Evolutionary conservation across 2,113 vertebrate species (phyloP), one percentile per base, ranked within the genome.

Genomic region (Ptychochromis oligacanthus): DNA sequence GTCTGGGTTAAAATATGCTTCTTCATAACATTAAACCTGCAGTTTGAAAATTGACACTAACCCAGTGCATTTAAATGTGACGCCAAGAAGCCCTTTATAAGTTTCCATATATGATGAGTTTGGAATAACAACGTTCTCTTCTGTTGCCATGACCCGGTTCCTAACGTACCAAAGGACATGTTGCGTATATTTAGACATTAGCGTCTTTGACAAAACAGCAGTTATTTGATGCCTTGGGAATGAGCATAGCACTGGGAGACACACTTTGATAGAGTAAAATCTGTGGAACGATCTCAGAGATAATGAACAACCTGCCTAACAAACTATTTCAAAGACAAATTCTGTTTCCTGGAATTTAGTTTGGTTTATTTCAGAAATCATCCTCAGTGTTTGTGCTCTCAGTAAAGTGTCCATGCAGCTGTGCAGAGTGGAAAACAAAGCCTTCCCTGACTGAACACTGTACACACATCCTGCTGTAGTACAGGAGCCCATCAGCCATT

Each of bases 1-100:
- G 65, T 72, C 43, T 28, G 65, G 26, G 65, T 31, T 52, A n/a
- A 72, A 70, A 72, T 52, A 52, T 31, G 65, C 65, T 72, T 31
- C 43, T 52, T 72, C 65, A 52, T 31, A 72, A 72, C 65, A 72
- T 72, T 72, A 72, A 72, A 72, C 65, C 65, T 72, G 65, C 65
- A 72, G 65, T 72, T 72, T 72, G 65, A 72, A 72, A 72, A 72
- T 0, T 31, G 65, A 72, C 65, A 28, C 17, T 24, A 52, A 20
- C 65, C 65, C 43, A 26, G 24, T 52, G 43, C 43, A 0, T 52
- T 52, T 72, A 72, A 72, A 72, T 70, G 65, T 70, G 43, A 70
- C 7, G 43, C 65, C 52, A 72, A 70, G 17, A 28, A 3, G 26
- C 12, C 26, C 26, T 20, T 72, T 31, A 72, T 18, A 72, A 52